A percentile compares a stretch with the other conserved stretches of the same genome.
phyloP scores from a whole-genome alignment of 2,888 invertebrate genomes.

The Agrenia bidenticulata region DNA sequence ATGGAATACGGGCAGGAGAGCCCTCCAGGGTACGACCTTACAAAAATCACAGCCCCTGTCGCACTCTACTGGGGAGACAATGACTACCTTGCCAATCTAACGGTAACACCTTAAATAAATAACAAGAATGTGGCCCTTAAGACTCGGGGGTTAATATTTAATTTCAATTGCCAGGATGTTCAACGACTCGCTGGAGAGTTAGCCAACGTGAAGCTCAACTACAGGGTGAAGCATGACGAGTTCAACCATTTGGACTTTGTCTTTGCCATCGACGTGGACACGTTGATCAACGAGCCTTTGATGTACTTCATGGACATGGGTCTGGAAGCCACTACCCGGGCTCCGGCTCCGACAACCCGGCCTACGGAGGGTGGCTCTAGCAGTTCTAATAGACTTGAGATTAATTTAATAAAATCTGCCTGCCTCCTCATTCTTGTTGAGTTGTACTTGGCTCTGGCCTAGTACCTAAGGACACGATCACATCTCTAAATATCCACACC shows the following conservation, averaged over 20 bases:
- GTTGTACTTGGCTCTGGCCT: too few relatives aligned
- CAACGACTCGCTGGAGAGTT: conserved; percentile 62
- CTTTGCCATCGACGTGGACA: conserved; percentile 65
- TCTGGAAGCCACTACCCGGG: too few relatives aligned
- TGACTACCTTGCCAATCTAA: conserved; percentile 41
- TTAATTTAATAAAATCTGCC: too few relatives aligned
- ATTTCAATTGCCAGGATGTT: conserved; percentile 61
- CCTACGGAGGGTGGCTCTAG: too few relatives aligned
- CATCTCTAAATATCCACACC: too few relatives aligned
- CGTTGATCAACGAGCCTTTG: conserved; percentile 63
- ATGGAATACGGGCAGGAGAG: conserved; percentile 61
- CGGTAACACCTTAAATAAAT: too few relatives aligned
- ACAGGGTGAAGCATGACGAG: conserved; percentile 63
- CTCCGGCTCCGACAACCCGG: too few relatives aligned
- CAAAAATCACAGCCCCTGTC: conserved; percentile 62
- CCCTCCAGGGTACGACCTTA: conserved; percentile 65
- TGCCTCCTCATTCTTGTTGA: too few relatives aligned
- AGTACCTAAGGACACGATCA: too few relatives aligned
- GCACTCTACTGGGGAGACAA: conserved; percentile 66
- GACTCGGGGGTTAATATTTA: not conserved
- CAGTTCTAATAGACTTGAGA: too few relatives aligned
- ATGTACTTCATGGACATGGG: conserved; percentile 57
- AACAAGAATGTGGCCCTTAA: not conserved
- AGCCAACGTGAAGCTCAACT: conserved; percentile 62
- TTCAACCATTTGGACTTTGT: conserved; percentile 77